phyloP scores from a whole-genome alignment of 2,888 invertebrate genomes.

The Stegophylla sp. region DNA sequence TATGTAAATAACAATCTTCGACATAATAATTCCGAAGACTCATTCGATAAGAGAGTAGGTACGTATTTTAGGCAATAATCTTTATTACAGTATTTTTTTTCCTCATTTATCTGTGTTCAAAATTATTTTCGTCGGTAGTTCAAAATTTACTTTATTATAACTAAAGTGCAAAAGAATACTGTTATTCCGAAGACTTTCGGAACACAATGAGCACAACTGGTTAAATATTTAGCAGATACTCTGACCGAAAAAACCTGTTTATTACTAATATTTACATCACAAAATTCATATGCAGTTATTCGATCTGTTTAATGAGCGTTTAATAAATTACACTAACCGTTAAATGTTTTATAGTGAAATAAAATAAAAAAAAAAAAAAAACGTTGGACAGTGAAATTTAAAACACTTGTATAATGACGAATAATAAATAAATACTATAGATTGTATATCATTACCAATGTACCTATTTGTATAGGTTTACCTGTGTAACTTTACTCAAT shows the following conservation, averaged over 20 bases:
- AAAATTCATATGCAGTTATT: background rate
- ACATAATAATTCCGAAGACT: conserved; percentile 26
- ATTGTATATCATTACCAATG: conserved; percentile 36
- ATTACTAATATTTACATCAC: background rate
- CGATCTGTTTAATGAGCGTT: background rate
- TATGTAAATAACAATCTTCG: conserved; percentile 21
- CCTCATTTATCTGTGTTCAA: no score
- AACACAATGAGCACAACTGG: background rate
- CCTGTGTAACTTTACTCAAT: background rate
- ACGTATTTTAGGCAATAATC: conserved; percentile 5
- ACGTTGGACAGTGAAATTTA: conserved; percentile 33
- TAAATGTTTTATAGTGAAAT: background rate
- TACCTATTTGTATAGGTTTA: background rate
- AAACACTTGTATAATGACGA: conserved; percentile 50
- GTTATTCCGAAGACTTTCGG: no score
- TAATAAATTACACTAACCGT: background rate
- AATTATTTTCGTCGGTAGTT: no score
- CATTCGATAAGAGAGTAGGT: conserved; percentile 4
- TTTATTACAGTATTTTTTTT: background rate
- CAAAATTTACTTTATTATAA: no score
- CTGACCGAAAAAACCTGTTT: background rate
- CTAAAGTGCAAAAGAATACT: no score
- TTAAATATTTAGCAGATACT: background rate
- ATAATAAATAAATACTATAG: conserved; percentile 41
- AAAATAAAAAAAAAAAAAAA: no score